These are phyloP conservation scores for Polyploca ridens DNA, from an alignment of 2,888 invertebrate genomes.

Conservation along the genomic window DNA sequence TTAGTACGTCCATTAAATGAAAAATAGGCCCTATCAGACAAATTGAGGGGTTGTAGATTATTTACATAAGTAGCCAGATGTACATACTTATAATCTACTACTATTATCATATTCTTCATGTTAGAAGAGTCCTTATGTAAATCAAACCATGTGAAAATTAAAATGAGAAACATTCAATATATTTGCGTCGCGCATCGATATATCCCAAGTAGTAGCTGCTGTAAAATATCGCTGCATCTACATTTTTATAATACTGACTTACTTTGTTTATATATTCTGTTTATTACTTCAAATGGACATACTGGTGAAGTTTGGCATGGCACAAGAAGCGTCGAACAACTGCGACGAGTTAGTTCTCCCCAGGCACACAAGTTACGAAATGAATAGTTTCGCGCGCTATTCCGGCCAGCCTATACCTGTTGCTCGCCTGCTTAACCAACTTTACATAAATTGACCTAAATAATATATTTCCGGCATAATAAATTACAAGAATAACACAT, in stretches of 20 bases:
- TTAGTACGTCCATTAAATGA: no score
- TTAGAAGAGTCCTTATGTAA: no score
- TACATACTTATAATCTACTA: no score
- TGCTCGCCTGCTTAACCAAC: constrained; percentile 23
- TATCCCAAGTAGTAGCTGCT: neutral
- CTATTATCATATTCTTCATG: no score
- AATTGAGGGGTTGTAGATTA: no score
- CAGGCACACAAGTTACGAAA: neutral
- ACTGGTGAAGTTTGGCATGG: no score
- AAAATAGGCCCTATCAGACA: no score
- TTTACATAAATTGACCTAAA: neutral
- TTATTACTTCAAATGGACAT: neutral
- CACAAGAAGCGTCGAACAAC: neutral
- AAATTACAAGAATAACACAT: neutral
- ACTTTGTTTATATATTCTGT: neutral
- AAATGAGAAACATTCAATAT: neutral
- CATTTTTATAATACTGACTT: neutral
- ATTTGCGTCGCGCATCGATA: neutral
- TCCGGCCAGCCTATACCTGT: constrained; percentile 31
- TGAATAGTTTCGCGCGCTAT: neutral
- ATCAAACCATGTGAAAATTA: no score
- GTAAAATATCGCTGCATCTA: neutral
- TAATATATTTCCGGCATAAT: no score
- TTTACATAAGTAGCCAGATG: no score
- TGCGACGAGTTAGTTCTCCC: neutral